These are phyloP conservation scores for Lacerta viridis DNA, from an alignment of 2,797 vertebrate genomes.

Conservation along the genomic window DNA sequence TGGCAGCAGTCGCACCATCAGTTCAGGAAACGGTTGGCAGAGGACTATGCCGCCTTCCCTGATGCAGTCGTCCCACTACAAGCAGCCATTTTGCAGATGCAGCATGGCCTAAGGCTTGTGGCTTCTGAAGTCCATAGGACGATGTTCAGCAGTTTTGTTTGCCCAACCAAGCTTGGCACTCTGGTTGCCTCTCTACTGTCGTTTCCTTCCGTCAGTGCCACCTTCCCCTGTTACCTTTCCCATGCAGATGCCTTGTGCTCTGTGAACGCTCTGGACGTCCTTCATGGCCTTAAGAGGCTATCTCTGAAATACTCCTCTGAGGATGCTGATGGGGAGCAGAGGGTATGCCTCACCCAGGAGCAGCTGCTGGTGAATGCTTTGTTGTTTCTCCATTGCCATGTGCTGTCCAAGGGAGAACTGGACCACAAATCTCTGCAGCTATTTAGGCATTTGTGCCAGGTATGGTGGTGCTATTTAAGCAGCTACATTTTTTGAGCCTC, in stretches of 20 bases:
- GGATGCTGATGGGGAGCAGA: conserved; percentile 59
- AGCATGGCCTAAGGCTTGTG: conserved; percentile 93
- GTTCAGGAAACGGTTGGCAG: conserved; percentile 87
- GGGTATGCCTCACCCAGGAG: conserved; percentile 80
- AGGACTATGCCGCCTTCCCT: conserved; percentile 90
- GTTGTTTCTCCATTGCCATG: conserved; percentile 89
- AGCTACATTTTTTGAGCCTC: neutral
- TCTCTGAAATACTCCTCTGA: conserved; percentile 75
- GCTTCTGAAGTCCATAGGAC: conserved; percentile 84
- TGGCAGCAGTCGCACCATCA: conserved; percentile 96
- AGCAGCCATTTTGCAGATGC: conserved; percentile 90
- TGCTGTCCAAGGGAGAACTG: conserved; percentile 86
- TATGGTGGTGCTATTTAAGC: conserved; percentile 67
- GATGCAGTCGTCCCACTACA: conserved; percentile 88
- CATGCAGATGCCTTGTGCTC: conserved; percentile 92
- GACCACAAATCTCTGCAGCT: conserved; percentile 84
- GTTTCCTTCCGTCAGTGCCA: conserved; percentile 85
- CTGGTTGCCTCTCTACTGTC: conserved; percentile 86
- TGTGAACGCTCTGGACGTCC: conserved; percentile 83
- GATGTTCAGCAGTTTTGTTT: conserved; percentile 76
- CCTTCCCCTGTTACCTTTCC: conserved; percentile 86
- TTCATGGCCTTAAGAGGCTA: conserved; percentile 85
- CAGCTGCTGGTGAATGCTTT: conserved; percentile 89
- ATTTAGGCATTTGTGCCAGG: conserved; percentile 94
- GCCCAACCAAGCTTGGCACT: conserved; percentile 69